Base-by-base conservation (phyloP, 2,888 invertebrate species). In the Tipula helvola region DNA sequence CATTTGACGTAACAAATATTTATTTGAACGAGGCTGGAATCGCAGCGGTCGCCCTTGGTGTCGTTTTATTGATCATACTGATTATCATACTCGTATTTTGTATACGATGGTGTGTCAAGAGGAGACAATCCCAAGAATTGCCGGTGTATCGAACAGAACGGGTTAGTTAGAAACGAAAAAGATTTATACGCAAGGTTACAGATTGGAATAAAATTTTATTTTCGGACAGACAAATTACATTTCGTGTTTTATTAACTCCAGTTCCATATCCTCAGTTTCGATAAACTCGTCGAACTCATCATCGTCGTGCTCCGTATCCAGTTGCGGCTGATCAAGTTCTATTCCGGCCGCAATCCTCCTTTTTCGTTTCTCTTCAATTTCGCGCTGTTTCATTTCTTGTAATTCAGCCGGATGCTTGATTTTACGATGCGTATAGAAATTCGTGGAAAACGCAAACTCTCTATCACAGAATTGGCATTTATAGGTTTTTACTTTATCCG, bases 31-130 rank as follows among this genome's bases (percentile, higher is more conserved):
- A 91, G 87, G 91, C 91, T 90, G 89, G 94, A 2, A 95, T 96
- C 87, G 94, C 95, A 0, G 96, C 96, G 0, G 94, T 96, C 87
- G 93, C 94, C 0, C 90, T 96, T 0, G 96, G 95, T 0, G 92
- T 93, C 0, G 89, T 96, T 2, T 89, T 96, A 2, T 89, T 94
- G 0, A 91, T 96, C 86, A 91, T 95, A 0, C 89, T 96, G 0
- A 92, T 96, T 83, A 90, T 93, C 4, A 89, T 94, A 0, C 90
- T 95, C 3, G 91, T 94, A 71, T 90, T 93, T 88, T 90, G 93
- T 2, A 93, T 95, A 86, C 91, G 93, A 87, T 94, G 93, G 92
- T 95, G 94, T 89, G 92, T 94, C 87, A 93, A 92, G 88, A 92
- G 93, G 87, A 92, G 91, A 90, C 93, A 92, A 83, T 93, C 92